A percentile compares a stretch with the other conserved stretches of the same genome.
phyloP scores from a whole-genome alignment of 2,888 invertebrate species.

The Trypoxylon attenuatum region DNA sequence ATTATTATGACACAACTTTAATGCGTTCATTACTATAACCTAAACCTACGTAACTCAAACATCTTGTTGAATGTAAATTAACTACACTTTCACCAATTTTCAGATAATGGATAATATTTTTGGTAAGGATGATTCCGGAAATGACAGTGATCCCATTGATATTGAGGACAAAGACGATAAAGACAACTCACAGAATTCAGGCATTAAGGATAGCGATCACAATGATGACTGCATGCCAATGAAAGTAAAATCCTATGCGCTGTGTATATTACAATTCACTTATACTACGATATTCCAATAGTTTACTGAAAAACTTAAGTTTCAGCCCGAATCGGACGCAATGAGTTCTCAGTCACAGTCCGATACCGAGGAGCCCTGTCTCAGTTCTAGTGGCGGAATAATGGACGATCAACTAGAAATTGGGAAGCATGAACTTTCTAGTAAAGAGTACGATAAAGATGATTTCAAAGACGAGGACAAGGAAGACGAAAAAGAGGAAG shows the following conservation, averaged over 20 bases:
- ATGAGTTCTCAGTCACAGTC: constrained; percentile 57
- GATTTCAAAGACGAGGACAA: too few relatives aligned
- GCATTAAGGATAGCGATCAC: constrained; percentile 46
- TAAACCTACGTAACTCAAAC: not conserved
- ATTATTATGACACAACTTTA: not conserved
- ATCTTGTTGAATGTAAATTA: too few relatives aligned
- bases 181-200: constrained; percentile 19
- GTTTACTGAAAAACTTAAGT: not conserved
- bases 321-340: constrained; percentile 55
- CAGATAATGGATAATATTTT: constrained; percentile 65
- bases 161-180: constrained; percentile 52
- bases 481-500: too few relatives aligned
- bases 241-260: constrained; percentile 37
- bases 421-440: constrained; percentile 57
- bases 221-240: constrained; percentile 49
- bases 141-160: constrained; percentile 59
- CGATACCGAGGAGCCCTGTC: constrained; percentile 48
- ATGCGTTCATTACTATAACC: constrained; percentile 5
- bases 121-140: constrained; percentile 66
- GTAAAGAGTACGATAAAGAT: too few relatives aligned
- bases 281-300: not conserved
- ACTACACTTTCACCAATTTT: not conserved
- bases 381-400: constrained; percentile 23
- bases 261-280: not conserved
- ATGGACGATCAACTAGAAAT: constrained; percentile 49